A percentile compares a stretch with the other conserved stretches of the same genome.
Evolutionary conservation across 2,113 vertebrate genomes (phyloP).

Genomic region (Gallinago jamesoni): DNA sequence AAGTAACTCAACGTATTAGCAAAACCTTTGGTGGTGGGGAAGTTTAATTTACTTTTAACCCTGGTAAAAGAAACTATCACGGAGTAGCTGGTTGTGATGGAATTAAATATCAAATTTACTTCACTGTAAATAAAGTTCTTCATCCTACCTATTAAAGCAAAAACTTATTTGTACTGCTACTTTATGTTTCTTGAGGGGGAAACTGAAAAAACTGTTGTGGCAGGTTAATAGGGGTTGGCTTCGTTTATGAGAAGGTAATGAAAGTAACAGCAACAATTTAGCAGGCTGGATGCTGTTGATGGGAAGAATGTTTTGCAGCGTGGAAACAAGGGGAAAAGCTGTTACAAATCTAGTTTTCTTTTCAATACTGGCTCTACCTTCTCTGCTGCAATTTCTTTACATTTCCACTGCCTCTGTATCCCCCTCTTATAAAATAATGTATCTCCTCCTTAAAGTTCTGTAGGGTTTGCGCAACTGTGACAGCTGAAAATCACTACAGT

Average conservation of each 20-base stretch:
- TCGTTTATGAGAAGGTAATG: background rate
- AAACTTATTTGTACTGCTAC: background rate
- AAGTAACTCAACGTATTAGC: background rate
- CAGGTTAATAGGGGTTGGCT: background rate
- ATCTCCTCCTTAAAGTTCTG: background rate
- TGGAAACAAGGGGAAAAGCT: background rate
- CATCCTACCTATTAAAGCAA: background rate
- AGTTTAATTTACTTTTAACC: background rate
- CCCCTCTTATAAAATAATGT: background rate
- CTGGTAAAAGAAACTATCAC: background rate
- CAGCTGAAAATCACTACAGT: background rate
- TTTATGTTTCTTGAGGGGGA: background rate
- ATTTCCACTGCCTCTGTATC: background rate
- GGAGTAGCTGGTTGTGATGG: background rate
- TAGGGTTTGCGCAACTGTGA: background rate
- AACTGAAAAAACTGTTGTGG: background rate
- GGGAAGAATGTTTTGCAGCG: background rate
- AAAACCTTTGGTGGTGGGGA: background rate
- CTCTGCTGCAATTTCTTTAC: background rate
- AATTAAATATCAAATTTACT: background rate
- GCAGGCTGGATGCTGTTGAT: background rate
- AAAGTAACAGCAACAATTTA: background rate
- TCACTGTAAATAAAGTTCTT: background rate
- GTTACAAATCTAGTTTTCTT: background rate
- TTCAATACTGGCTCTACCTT: background rate